A percentile compares a stretch with the other conserved stretches of the same genome.
phyloP scores from a whole-genome alignment of 2,797 vertebrate genomes.

The Mico argentatus region DNA sequence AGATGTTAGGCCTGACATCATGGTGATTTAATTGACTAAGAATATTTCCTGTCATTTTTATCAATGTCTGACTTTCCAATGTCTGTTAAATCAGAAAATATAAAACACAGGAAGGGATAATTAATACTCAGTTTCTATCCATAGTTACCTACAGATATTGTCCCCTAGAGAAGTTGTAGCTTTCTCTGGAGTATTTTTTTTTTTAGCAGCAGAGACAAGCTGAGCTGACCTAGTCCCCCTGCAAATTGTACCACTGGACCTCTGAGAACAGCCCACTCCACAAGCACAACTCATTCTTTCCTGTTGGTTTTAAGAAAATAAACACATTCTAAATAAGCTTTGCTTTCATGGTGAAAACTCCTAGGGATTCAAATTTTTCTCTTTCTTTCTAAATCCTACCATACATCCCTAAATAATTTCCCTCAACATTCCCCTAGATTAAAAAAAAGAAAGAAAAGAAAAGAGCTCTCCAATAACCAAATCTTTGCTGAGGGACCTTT shows the following conservation, averaged over 20 bases:
- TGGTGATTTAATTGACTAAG: slow-evolving; percentile 85
- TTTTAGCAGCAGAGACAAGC: slow-evolving; percentile 80
- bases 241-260: slow-evolving; percentile 81
- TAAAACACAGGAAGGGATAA: slow-evolving; percentile 83
- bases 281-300: slow-evolving; percentile 76
- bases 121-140: slow-evolving; percentile 85
- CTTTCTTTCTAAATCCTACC: not conserved
- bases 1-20: slow-evolving; percentile 84
- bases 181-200: slow-evolving; percentile 86
- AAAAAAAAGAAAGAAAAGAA: not conserved
- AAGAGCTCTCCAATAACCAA: slow-evolving; percentile 44
- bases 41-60: slow-evolving; percentile 87
- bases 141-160: slow-evolving; percentile 84
- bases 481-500: slow-evolving; percentile 59
- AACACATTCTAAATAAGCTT: slow-evolving; percentile 78
- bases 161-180: slow-evolving; percentile 80
- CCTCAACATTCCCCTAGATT: not conserved
- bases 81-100: slow-evolving; percentile 85
- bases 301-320: slow-evolving; percentile 79
- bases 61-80: slow-evolving; percentile 85
- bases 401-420: not conserved
- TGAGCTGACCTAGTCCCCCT: slow-evolving; percentile 82
- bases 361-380: slow-evolving; percentile 60
- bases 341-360: slow-evolving; percentile 58
- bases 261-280: slow-evolving; percentile 75